Evolutionary conservation across 2,888 invertebrate genomes (phyloP).

Genomic region (Sipunculus nudus): DNA sequence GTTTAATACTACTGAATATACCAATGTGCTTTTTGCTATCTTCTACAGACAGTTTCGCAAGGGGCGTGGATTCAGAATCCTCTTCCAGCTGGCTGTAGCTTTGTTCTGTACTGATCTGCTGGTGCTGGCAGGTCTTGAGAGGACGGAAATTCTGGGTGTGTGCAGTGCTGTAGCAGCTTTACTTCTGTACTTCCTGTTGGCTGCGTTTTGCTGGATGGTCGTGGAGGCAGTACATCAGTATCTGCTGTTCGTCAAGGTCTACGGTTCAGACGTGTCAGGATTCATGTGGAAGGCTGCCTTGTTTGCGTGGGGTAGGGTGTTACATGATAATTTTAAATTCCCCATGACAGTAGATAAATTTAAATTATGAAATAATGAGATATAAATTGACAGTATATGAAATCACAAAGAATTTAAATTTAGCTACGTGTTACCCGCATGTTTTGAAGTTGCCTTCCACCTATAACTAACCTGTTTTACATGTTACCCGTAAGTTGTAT

Average conservation of each 20-base stretch:
- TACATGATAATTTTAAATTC: no score
- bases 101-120: constrained; percentile 72
- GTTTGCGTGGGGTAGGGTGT: constrained; percentile 74
- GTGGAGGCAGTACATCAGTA: constrained; percentile 77
- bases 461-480: no score
- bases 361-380: no score
- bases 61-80: constrained; percentile 74
- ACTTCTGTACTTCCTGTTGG: constrained; percentile 76
- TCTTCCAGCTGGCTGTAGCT: constrained; percentile 74
- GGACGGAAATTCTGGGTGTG: constrained; percentile 61
- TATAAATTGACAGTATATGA: no score
- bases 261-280: constrained; percentile 71
- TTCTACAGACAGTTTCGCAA: constrained; percentile 71
- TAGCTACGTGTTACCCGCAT: no score
- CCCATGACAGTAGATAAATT: no score
- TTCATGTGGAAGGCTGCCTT: constrained; percentile 74
- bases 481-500: no score
- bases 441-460: no score
- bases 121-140: constrained; percentile 62
- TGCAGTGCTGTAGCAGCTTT: constrained; percentile 74
- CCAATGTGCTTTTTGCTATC: no score
- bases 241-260: constrained; percentile 75
- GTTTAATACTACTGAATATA: no score
- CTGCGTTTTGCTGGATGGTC: constrained; percentile 79
- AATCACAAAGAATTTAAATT: no score